A percentile compares a stretch with the other conserved stretches of the same genome.
phyloP scores from a whole-genome alignment of 1,140 invertebrate genomes.

The Hirudo medicinalis region DNA sequence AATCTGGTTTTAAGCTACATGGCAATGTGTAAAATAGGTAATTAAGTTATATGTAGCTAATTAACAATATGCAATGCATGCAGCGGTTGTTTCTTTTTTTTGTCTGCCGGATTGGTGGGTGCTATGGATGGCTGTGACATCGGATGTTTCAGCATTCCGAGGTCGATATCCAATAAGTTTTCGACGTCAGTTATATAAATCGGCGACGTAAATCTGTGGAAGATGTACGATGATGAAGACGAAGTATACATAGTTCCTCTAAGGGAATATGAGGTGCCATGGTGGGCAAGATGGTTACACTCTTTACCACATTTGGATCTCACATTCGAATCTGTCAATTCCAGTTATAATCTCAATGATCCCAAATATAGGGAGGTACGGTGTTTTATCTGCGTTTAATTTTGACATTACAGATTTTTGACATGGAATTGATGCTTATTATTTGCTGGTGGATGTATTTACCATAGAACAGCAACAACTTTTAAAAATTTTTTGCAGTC shows the following conservation, averaged over 20 bases:
- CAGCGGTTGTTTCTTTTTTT: no score
- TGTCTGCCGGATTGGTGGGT: no score
- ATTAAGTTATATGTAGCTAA: no score
- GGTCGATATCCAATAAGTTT: no score
- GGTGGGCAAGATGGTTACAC: conserved; percentile 68
- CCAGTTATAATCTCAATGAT: conserved; percentile 71
- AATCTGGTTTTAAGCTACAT: no score
- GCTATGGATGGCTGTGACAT: no score
- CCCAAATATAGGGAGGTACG: conserved; percentile 74
- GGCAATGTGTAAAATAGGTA: no score
- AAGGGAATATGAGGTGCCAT: conserved; percentile 48
- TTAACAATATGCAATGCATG: no score
- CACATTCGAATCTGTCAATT: conserved; percentile 70
- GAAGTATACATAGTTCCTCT: background rate
- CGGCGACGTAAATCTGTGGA: no score
- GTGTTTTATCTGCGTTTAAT: background rate
- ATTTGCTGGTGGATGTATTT: background rate
- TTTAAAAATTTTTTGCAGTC: conserved; percentile 50
- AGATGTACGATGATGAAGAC: no score
- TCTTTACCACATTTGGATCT: conserved; percentile 53
- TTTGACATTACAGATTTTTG: background rate
- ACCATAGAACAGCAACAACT: background rate
- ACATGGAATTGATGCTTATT: background rate
- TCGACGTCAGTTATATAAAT: no score
- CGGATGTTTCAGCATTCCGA: no score